Evolutionary conservation across 2,888 invertebrate species (phyloP).

Genomic region (Caenorhabditis sp.): DNA sequence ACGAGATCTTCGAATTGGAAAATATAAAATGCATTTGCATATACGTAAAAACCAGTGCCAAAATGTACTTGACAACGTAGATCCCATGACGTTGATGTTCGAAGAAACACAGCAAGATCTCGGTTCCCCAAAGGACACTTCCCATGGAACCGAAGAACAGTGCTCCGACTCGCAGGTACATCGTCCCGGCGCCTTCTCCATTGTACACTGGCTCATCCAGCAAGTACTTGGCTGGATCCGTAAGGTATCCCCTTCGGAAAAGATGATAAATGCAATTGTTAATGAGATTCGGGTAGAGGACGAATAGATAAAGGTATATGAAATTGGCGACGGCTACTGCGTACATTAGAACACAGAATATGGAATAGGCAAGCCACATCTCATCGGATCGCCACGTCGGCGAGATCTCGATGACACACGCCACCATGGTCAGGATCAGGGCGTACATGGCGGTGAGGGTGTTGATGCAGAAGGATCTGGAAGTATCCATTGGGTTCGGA

Average conservation of each 20-base stretch:
- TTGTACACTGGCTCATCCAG: conserved; percentile 65
- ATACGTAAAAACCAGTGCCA: conserved; percentile 79
- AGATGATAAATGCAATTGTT: conserved; percentile 14
- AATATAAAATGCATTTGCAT: conserved; percentile 83
- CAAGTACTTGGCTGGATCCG: conserved; percentile 48
- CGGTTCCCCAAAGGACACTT: conserved; percentile 77
- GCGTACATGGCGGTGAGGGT: conserved; percentile 45
- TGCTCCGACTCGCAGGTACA: conserved; percentile 77
- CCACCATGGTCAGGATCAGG: conserved; percentile 55
- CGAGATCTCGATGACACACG: conserved; percentile 51
- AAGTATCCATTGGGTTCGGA: neutral
- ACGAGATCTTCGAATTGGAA: conserved; percentile 80
- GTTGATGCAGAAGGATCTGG: conserved; percentile 44
- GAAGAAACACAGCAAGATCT: conserved; percentile 73
- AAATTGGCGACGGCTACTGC: conserved; percentile 75
- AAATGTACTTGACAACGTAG: conserved; percentile 75
- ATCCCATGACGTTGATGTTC: conserved; percentile 26
- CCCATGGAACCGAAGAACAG: conserved; percentile 79
- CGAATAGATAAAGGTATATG: conserved; percentile 73
- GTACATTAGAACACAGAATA: conserved; percentile 74
- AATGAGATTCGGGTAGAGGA: conserved; percentile 74
- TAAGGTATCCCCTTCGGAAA: neutral
- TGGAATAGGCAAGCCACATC: conserved; percentile 47
- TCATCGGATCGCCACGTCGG: conserved; percentile 48
- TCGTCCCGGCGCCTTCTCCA: conserved; percentile 75